These are phyloP conservation scores for Aplodontia rufa DNA, from an alignment of 2,113 vertebrate species.

Conservation along the genomic window DNA sequence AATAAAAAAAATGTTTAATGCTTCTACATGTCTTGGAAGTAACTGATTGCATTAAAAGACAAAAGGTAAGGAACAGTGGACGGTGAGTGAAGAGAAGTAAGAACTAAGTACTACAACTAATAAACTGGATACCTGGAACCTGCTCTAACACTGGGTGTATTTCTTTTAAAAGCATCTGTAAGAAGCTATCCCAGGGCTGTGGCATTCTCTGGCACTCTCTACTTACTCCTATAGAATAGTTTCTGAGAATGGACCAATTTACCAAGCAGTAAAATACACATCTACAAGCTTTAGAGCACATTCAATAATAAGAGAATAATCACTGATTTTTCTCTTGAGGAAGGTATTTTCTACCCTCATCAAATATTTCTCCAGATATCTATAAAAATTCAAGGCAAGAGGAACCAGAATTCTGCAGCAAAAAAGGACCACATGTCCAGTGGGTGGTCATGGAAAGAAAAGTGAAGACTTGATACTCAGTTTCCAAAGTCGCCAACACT, in stretches of 20 bases:
- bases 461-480: not conserved
- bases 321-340: slow-evolving; percentile 32
- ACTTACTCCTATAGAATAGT: not conserved
- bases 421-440: not conserved
- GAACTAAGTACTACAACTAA: not conserved
- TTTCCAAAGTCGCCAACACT: not conserved
- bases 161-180: not conserved
- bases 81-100: not conserved
- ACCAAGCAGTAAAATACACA: not conserved
- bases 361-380: not conserved
- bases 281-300: not conserved
- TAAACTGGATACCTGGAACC: not conserved
- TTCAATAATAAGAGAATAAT: slow-evolving; percentile 22
- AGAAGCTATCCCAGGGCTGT: not conserved
- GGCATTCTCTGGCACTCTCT: not conserved
- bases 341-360: slow-evolving; percentile 12
- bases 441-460: not conserved
- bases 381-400: not conserved
- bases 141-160: not conserved
- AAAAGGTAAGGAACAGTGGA: not conserved
- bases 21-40: not conserved
- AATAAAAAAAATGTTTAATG: not conserved
- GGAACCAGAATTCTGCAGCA: not conserved
- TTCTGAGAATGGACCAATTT: not conserved
- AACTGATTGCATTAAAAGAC: not conserved